These are phyloP conservation scores for Ceratoteleas bidentatus DNA, from an alignment of 1,140 invertebrate genomes.

Conservation along the genomic window DNA sequence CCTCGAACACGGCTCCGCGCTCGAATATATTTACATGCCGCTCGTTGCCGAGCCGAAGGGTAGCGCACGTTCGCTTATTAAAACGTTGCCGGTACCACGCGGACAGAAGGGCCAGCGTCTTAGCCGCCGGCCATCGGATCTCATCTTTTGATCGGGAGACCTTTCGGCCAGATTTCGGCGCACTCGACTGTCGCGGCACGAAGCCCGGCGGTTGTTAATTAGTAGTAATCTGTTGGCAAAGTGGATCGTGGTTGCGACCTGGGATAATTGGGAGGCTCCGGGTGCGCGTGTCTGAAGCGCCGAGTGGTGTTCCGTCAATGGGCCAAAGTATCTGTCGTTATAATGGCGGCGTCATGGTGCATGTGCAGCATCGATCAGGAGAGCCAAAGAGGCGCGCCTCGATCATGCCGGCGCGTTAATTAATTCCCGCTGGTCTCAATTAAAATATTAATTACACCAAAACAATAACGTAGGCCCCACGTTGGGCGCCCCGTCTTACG, in stretches of 20 bases:
- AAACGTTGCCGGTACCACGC: constrained; percentile 73
- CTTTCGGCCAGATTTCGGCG: neutral
- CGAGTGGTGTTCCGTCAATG: constrained; percentile 12
- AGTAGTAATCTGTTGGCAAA: too few relatives aligned
- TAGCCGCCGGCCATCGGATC: constrained; percentile 27
- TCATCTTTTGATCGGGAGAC: neutral
- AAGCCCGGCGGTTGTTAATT: too few relatives aligned
- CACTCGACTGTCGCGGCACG: constrained; percentile 1
- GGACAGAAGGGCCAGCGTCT: constrained; percentile 55
- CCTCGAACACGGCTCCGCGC: constrained; percentile 48
- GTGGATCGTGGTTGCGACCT: too few relatives aligned
- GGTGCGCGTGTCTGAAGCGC: too few relatives aligned
- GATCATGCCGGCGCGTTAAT: constrained; percentile 73
- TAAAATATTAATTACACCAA: constrained; percentile 79
- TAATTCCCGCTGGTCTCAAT: constrained; percentile 78
- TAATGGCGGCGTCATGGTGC: constrained; percentile 6
- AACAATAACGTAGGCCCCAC: constrained; percentile 69
- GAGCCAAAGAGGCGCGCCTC: constrained; percentile 66
- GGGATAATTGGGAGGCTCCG: too few relatives aligned
- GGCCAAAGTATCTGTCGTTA: neutral
- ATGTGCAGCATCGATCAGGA: constrained; percentile 46
- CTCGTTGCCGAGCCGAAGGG: constrained; percentile 54
- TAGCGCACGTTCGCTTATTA: constrained; percentile 75
- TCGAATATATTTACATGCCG: constrained; percentile 75
- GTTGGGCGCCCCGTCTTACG: constrained; percentile 29